Evolutionary conservation across 1,140 invertebrate genomes (phyloP), one percentile per base, ranked within the genome.

Genomic region (Musca vetustissima): DNA sequence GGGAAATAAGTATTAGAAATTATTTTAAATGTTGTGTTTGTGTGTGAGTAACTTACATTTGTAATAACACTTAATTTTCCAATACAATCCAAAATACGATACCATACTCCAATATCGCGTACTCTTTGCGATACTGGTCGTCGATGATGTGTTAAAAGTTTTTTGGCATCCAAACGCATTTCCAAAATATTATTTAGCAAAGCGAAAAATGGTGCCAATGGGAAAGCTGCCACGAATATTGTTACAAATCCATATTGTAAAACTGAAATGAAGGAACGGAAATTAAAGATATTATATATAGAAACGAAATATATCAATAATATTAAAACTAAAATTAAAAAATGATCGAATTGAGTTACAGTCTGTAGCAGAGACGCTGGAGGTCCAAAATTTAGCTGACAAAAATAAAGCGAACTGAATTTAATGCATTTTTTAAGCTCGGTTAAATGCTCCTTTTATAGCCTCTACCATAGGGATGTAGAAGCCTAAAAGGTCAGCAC

Each of bases 201-300:
- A 4, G 94, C 93, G 85, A 95, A 96, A 67, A 96, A 87, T 2
- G 94, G 94, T 0, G 93, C 94, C 64, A 96, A 82, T 0, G 94
- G 94, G 85, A 96, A 96, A 7, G 94, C 94, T 19, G 93, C 90
- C 28, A 95, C 93, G 78, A 96, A 96, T 64, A 96, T 91, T 4
- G 93, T 95, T 21, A 96, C 91, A 84, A 96, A 95, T 8, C 94
- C 94, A 84, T 94, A 95, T 79, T 96, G 93, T 19, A 95, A 83
- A n/a, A 94, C 92, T 75, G 13, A 83, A 83, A 57, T 11, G 24
- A 53, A 68, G 3, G 36, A 48, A 59, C 36, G 13, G 50, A 50
- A 22, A 59, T 52, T 11, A 65, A 36, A 64, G 6, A 19, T 64
- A 1, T 52, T 4, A 28, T 8, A 28, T 4, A 28, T 28, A 24